Evolutionary conservation across 2,797 vertebrate species (phyloP), one percentile per base, ranked within the genome.

Genomic region (Psittacula echo): DNA sequence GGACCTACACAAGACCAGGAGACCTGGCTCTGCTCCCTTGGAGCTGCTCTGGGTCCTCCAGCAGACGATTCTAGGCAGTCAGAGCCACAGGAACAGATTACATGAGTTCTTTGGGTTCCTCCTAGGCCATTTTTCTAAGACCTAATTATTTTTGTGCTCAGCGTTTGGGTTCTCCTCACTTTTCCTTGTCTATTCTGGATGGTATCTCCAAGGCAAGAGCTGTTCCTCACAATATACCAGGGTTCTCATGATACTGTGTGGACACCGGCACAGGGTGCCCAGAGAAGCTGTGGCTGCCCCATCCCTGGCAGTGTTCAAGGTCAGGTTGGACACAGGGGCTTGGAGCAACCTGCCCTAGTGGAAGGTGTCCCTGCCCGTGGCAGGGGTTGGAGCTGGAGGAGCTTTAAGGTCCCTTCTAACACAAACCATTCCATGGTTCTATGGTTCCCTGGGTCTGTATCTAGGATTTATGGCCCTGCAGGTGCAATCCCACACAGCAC

Each of bases 221-320:
- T 42, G 41, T 18, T 50, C 23, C 56, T 58, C 37, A 1, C 0
- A 39, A 6, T 5, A 3, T 6, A 37, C 8, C n/a, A 4, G 5
- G 50, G 13, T 4, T 16, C 9, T n/a, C 23, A 2, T 0, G 50
- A 13, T 2, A 5, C 11, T 2, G 7, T 0, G 23, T 2, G 27
- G 42, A 11, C 4, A 50, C 22, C 15, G 9, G 9, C n/a, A 58
- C 56, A 58, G 54, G 13, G 4, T 47, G 45, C 21, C 20, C 45
- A 47, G 45, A 22, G 10, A 47, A 47, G 45, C 45, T 45, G 45
- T 20, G 13, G 32, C 54, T 58, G 21, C 54, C 32, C 54, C 32
- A 58, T 23, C 32, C 32, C 9, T 15, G 54, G 32, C 32, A 58
- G 32, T 14, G 32, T 7, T 58, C 54, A 58, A 58, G 54, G 54